phyloP scores from a whole-genome alignment of 2,888 invertebrate species.

The Fragum sueziense region DNA sequence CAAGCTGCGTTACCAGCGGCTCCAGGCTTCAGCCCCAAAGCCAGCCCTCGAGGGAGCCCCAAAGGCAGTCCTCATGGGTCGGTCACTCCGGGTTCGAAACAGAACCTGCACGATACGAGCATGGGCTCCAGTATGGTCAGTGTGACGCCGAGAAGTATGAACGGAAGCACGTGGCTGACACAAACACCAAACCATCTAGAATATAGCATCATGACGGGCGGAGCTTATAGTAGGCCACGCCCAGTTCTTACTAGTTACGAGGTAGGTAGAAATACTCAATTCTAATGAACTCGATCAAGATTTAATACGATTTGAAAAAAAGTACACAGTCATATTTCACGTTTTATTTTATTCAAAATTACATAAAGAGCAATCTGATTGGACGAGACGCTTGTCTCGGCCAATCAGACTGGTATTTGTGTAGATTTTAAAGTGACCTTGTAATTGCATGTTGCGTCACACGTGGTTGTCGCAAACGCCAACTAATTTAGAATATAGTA shows the following conservation, averaged over 20 bases:
- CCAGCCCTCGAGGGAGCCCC: conserved; percentile 62
- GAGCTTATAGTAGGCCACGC: conserved; percentile 67
- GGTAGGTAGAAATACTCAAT: too few relatives aligned
- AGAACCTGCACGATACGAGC: conserved; percentile 57
- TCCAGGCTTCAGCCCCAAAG: conserved; percentile 59
- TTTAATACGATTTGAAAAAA: too few relatives aligned
- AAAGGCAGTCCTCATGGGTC: conserved; percentile 41
- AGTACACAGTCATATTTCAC: too few relatives aligned
- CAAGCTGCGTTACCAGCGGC: conserved; percentile 49
- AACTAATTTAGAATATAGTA: conserved; percentile 60
- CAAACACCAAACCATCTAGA: conserved; percentile 57
- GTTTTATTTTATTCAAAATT: too few relatives aligned
- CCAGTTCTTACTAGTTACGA: conserved; percentile 73
- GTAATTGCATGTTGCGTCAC: too few relatives aligned
- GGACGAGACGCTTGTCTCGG: too few relatives aligned
- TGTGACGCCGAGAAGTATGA: conserved; percentile 68
- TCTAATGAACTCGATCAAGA: too few relatives aligned
- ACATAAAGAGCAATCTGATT: too few relatives aligned
- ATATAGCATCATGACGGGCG: conserved; percentile 62
- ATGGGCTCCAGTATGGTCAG: conserved; percentile 71
- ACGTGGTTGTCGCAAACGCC: conserved; percentile 62
- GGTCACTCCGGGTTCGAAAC: conserved; percentile 44
- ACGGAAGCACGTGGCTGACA: conserved; percentile 66
- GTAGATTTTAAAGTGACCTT: too few relatives aligned
- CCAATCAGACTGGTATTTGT: too few relatives aligned